Evolutionary conservation across 2,888 invertebrate species (phyloP).

Genomic region (Hartigia nigra): DNA sequence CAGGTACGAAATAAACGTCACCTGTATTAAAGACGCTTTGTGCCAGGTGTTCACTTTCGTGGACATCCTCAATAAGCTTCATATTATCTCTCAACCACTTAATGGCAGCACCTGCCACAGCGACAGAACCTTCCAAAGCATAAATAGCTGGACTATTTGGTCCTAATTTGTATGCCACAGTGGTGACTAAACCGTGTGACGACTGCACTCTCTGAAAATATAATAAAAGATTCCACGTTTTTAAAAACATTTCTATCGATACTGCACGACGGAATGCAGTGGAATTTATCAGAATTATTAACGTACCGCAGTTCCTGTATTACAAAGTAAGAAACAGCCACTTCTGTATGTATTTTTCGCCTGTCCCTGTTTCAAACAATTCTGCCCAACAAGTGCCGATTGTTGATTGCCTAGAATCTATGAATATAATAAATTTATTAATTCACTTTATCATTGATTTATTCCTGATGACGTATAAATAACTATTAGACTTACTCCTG

Average conservation of each 20-base stretch:
- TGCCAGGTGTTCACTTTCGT: conserved; percentile 77
- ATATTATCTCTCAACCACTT: conserved; percentile 95
- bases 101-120: conserved; percentile 91
- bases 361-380: conserved; percentile 87
- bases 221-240: conserved; percentile 13
- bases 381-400: conserved; percentile 91
- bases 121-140: conserved; percentile 97
- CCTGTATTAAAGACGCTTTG: conserved; percentile 86
- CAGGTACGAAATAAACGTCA: conserved; percentile 98
- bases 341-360: conserved; percentile 96
- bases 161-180: conserved; percentile 92
- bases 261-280: neutral
- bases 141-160: conserved; percentile 83
- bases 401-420: conserved; percentile 97
- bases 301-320: conserved; percentile 83
- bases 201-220: conserved; percentile 79
- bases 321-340: conserved; percentile 95
- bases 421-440: conserved; percentile 20
- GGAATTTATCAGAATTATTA: neutral
- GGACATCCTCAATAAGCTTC: conserved; percentile 81
- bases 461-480: neutral
- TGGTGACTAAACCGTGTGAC: conserved; percentile 88
- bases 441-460: neutral
- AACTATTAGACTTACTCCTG: conserved; percentile 68
- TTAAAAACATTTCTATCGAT: neutral